A percentile compares a stretch with the other conserved stretches of the same genome.
These are phyloP conservation scores for Nemoura dubitans DNA, from an alignment of 2,888 invertebrate species.

Conservation along the genomic window DNA sequence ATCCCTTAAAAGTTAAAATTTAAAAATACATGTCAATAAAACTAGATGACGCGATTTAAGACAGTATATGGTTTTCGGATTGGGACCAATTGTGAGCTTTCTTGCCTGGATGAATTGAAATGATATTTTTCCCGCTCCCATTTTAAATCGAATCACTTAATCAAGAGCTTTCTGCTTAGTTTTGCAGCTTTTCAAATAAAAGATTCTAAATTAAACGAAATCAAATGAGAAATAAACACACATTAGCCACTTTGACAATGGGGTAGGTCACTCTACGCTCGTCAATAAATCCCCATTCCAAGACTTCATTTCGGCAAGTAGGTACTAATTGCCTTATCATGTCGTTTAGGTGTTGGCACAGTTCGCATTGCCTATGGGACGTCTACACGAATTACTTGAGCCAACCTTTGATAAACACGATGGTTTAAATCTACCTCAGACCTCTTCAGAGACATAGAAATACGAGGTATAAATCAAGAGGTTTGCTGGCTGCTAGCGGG, in stretches of 20 bases:
- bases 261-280: constrained; percentile 14
- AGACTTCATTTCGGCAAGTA: not conserved
- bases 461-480: constrained; percentile 48
- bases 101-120: no score
- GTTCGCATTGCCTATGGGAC: constrained; percentile 27
- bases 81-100: no score
- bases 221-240: not conserved
- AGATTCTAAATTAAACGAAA: not conserved
- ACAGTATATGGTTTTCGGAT: no score
- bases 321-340: constrained; percentile 1
- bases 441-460: constrained; percentile 46
- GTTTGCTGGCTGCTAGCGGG: constrained; percentile 37
- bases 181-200: not conserved
- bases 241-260: not conserved
- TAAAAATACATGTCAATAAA: no score
- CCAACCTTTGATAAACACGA: constrained; percentile 44
- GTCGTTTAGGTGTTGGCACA: constrained; percentile 20
- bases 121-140: no score
- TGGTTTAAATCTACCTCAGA: constrained; percentile 21
- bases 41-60: no score
- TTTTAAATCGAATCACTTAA: no score
- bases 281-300: not conserved
- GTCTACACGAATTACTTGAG: constrained; percentile 43
- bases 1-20: no score
- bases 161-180: no score